Evolutionary conservation across 1,140 invertebrate species (phyloP).

Genomic region (Drosophila kikkawai): DNA sequence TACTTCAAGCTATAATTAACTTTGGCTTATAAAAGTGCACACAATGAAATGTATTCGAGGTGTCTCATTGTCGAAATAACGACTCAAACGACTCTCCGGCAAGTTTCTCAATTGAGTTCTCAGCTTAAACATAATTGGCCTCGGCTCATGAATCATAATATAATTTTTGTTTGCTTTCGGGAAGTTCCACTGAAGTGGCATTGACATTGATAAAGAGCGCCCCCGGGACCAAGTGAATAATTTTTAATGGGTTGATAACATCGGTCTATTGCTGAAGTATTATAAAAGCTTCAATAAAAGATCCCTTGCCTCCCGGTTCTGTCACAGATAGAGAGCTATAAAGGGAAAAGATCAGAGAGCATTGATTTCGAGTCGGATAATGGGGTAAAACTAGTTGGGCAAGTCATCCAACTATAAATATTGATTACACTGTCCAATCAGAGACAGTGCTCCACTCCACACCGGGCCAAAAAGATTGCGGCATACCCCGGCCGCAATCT

Average conservation of each 20-base stretch:
- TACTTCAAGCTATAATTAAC: slow-evolving; percentile 27
- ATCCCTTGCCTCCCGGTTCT: slow-evolving; percentile 2
- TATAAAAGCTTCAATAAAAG: slow-evolving; percentile 10
- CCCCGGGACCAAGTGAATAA: slow-evolving; percentile 28
- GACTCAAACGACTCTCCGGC: neutral
- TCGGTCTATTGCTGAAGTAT: slow-evolving; percentile 18
- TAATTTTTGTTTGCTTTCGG: slow-evolving; percentile 30
- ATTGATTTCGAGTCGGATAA: slow-evolving; percentile 15
- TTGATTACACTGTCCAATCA: slow-evolving; percentile 34
- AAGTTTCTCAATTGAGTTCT: slow-evolving; percentile 25
- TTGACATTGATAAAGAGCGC: slow-evolving; percentile 39
- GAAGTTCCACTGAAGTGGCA: slow-evolving; percentile 47
- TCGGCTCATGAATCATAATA: slow-evolving; percentile 38
- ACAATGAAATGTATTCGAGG: slow-evolving; percentile 11
- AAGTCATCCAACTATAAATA: slow-evolving; percentile 41
- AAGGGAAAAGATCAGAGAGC: slow-evolving; percentile 12
- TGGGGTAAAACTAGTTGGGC: neutral
- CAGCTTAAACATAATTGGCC: slow-evolving; percentile 36
- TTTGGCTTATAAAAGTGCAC: neutral
- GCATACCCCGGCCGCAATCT: slow-evolving; percentile 25
- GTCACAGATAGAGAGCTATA: slow-evolving; percentile 8
- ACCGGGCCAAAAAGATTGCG: slow-evolving; percentile 16
- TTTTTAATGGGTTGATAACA: slow-evolving; percentile 35
- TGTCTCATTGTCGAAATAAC: slow-evolving; percentile 1
- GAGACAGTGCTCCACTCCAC: slow-evolving; percentile 17